Evolutionary conservation across 1,140 invertebrate genomes (phyloP), one percentile per base, ranked within the genome.

Genomic region (Probaryconus sp.): DNA sequence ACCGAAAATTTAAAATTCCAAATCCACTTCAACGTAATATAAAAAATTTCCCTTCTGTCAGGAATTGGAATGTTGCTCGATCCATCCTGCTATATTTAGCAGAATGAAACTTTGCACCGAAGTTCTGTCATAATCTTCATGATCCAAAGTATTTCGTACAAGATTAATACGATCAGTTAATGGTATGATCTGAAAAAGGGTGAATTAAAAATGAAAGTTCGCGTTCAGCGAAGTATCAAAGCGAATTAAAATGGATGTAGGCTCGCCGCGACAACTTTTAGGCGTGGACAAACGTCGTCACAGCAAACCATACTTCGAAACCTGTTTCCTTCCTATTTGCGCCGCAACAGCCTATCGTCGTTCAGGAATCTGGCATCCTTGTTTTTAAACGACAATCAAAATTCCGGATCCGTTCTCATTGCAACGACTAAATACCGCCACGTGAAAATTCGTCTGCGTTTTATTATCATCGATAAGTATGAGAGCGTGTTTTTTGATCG

Each of bases 281-380:
- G 60, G 43, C 45, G 33, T 43, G 56, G 50, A 45, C 50, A 47
- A 58, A 50, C 67, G 51, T 60, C 61, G 76, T 69, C 68, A 47
- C 42, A 68, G 70, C 67, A 63, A 67, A 76, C 67, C 65, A 56
- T 72, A 47, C 69, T 70, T 53, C 68, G 11, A 80, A 83, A 83
- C 81, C 81, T 79, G 81, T 83, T 76, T 75, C 72, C 75, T 78
- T 77, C 65, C 72, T 78, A 45, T 43, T 50, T 51, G 48, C 50
- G 51, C 70, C 55, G 30, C 21, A 42, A 53, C 33, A 60, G 30
- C 60, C 77, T 65, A 80, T 73, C 64, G 30, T 60, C 38, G 56
- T 30, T 24, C 31, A 37, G 24, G 24, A 77, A 76, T 72, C 33
- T 47, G 13, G 63, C 50, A 65, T 70, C 43, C 42, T 58, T 60